These are phyloP conservation scores for Eriosoma lanigerum DNA, from an alignment of 1,140 invertebrate genomes.

Conservation along the genomic window DNA sequence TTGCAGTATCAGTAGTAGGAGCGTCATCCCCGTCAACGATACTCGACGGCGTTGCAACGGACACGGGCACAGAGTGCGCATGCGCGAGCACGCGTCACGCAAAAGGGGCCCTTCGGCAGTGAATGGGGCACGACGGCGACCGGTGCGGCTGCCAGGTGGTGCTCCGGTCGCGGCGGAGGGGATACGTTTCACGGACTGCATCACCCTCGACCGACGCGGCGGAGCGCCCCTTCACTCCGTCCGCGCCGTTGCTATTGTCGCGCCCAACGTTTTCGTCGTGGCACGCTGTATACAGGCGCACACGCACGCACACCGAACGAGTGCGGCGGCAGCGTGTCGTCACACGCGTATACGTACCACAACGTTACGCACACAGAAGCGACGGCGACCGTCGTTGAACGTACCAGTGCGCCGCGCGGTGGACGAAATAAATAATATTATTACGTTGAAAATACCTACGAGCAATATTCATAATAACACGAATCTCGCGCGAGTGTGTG, in stretches of 20 bases:
- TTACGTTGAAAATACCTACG: no score
- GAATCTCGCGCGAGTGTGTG: no score
- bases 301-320: neutral
- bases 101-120: conserved; percentile 28
- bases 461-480: no score
- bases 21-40: conserved; percentile 27
- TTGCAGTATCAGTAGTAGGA: neutral
- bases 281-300: neutral
- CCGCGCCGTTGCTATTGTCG: neutral
- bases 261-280: neutral
- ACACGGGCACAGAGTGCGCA: neutral
- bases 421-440: conserved; percentile 19
- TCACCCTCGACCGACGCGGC: neutral
- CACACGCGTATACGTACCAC: neutral
- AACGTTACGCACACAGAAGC: neutral
- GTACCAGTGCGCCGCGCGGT: neutral
- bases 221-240: neutral
- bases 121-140: conserved; percentile 38
- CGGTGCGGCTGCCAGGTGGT: conserved; percentile 8
- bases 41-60: neutral
- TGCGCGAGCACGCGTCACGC: neutral
- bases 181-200: conserved; percentile 5
- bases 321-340: neutral
- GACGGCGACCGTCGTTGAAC: neutral
- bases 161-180: neutral